Base-by-base conservation (phyloP, 2,113 vertebrate genomes). In the Murina feae region DNA sequence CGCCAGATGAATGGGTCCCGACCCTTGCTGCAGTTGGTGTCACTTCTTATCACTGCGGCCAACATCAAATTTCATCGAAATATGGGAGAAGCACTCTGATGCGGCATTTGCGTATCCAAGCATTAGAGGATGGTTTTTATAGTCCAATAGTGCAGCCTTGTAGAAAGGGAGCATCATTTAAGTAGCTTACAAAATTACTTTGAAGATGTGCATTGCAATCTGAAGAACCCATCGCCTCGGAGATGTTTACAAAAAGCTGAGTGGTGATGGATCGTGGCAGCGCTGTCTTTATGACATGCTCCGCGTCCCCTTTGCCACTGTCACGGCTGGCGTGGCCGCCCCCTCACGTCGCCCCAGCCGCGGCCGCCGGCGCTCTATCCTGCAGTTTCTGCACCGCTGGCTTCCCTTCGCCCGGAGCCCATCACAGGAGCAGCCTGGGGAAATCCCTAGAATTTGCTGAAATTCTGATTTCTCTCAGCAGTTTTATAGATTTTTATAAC, bases 401-500 rank as follows among this genome's bases (percentile, higher is more conserved):
- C 63, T 93, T 49, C 63, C 72, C 66, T 14, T 18, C 78, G 37
- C 71, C 93, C 93, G 6, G 63, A 96, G 93, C 58, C 23, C 96
- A 96, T 98, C 0, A 2, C 97, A 97, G 9, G 6, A 98, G 86
- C 96, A 98, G 93, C 60, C 93, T 97, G 66, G 74, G 49, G 96
- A 92, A 91, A 97, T 37, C 39, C 21, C 47, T 82, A 90, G 97
- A 98, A 96, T 96, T 97, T 98, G 97, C 97, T 98, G 97, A 98
- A 98, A 98, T 98, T 97, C 96, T 97, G 95, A 97, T 97, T 96
- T 97, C 92, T 97, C 97, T 96, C 85, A 87, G 76, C 92, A 96
- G 86, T 95, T 98, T 98, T 97, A 96, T 97, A 97, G 96, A 97
- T 97, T 98, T 97, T 97, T 98, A 81, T 95, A 98, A 98, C 94